Base-by-base conservation (phyloP, 1,140 invertebrate species). In the Lordiphosa collinella region DNA sequence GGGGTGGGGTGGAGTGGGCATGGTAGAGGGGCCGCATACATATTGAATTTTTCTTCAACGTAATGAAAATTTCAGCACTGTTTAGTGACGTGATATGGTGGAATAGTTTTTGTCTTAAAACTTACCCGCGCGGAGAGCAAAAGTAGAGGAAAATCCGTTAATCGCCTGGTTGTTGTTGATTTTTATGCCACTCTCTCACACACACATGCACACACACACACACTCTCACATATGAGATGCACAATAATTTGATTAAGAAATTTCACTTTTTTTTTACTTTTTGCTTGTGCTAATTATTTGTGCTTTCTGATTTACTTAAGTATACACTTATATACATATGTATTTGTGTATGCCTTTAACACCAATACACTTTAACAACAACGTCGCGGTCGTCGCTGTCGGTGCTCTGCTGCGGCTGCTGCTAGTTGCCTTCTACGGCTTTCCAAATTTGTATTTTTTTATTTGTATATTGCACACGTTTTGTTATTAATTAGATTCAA, bases 51-150 rank as follows among this genome's bases (percentile, higher is more conserved):
- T 34, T 79, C 62, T 76, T 84, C 52, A 60, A 61, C 71, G 71
- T 71, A 80, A 84, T 80, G 76, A 80, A 80, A 80, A 76, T 80
- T 82, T 82, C 48, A 80, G 74, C 64, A 67, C 62, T 41, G 50
- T 65, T 65, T 64, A 55, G 50, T 61, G 51, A 44, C 50, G 40
- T 43, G 40, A 43, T 43, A 22, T 43, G 40, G 31, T 41, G 41
- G 25, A 44, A 35, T 44, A 50, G 53, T 34, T 54, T 36, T 49
- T 57, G 40, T 8, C 25, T 32, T 41, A 25, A 55, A 64, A 72
- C 76, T 82, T 84, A 82, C 65, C 76, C 76, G 72, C 54, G 58
- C 50, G 41, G 52, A 71, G 57, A 71, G 58, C 34, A 71, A 71
- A 78, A 66, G 76, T 37, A 44, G 49, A 54, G 62, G 75, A 69